phyloP scores from a whole-genome alignment of 2,888 invertebrate genomes.

The Conomelus anceps region DNA sequence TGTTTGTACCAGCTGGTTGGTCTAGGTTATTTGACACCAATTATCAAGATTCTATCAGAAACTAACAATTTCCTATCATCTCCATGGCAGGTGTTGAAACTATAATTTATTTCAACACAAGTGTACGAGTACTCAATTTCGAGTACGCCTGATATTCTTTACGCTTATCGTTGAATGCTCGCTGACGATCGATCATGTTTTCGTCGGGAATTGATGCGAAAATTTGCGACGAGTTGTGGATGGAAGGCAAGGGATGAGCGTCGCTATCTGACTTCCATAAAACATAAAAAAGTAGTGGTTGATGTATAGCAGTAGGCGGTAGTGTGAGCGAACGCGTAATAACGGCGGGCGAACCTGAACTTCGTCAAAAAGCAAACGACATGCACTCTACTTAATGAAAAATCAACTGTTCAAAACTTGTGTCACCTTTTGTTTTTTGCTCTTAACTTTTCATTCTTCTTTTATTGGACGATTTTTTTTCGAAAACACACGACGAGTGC shows the following conservation, averaged over 20 bases:
- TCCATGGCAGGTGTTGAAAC: background rate
- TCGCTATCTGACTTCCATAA: no score
- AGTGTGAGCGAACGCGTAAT: background rate
- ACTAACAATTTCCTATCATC: no score
- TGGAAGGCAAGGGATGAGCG: background rate
- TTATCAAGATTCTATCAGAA: no score
- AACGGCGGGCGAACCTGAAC: background rate
- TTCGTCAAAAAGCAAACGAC: background rate
- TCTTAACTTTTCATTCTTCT: background rate
- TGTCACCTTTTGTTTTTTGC: background rate
- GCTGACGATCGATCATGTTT: background rate
- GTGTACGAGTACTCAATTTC: background rate
- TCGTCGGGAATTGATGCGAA: background rate
- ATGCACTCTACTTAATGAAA: background rate
- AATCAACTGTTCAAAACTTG: background rate
- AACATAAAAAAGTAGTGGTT: background rate
- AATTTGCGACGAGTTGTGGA: background rate
- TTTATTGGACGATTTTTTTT: background rate
- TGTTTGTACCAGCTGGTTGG: no score
- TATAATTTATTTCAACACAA: background rate
- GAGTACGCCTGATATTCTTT: background rate
- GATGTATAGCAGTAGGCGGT: background rate
- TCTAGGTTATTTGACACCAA: no score
- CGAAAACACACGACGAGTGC: background rate
- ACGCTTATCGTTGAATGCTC: background rate